A percentile compares a stretch with the other conserved stretches of the same genome.
Conservation (phyloP, 2,797 vertebrate species). For the Rhinophrynus dorsalis region DNA sequence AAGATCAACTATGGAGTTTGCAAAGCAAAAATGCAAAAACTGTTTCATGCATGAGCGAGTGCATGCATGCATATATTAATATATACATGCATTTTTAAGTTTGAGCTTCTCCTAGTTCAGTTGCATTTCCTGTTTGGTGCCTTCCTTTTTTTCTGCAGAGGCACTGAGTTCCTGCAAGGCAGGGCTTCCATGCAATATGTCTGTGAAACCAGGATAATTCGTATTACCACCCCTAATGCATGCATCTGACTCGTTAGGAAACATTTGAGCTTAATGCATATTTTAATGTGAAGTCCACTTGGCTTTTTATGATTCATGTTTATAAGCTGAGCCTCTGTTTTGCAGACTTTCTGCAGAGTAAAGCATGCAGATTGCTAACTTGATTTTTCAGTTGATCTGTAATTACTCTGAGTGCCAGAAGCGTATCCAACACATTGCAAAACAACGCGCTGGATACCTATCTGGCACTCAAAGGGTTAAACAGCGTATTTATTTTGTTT, state of each 20-base stretch:
- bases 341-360: no score
- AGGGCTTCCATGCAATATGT: slow-evolving; percentile 59
- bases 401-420: no score
- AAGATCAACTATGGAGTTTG: slow-evolving; percentile 76
- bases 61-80: slow-evolving; percentile 74
- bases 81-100: slow-evolving; percentile 82
- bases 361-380: no score
- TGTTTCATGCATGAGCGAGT: slow-evolving; percentile 71
- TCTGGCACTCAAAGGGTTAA: no score
- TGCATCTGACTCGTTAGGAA: neutral
- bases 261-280: neutral
- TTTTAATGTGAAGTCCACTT: neutral
- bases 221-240: slow-evolving; percentile 1
- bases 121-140: slow-evolving; percentile 90
- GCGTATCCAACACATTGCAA: no score
- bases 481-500: no score
- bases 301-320: no score
- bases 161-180: slow-evolving; percentile 92
- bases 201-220: neutral
- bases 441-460: no score
- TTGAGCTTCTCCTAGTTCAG: slow-evolving; percentile 77
- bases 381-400: no score
- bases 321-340: no score
- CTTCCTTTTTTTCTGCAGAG: slow-evolving; percentile 70
- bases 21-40: slow-evolving; percentile 76